A percentile compares a stretch with the other conserved stretches of the same genome.
These are phyloP conservation scores for Pangasianodon gigas DNA, from an alignment of 2,113 vertebrate species.

Conservation along the genomic window DNA sequence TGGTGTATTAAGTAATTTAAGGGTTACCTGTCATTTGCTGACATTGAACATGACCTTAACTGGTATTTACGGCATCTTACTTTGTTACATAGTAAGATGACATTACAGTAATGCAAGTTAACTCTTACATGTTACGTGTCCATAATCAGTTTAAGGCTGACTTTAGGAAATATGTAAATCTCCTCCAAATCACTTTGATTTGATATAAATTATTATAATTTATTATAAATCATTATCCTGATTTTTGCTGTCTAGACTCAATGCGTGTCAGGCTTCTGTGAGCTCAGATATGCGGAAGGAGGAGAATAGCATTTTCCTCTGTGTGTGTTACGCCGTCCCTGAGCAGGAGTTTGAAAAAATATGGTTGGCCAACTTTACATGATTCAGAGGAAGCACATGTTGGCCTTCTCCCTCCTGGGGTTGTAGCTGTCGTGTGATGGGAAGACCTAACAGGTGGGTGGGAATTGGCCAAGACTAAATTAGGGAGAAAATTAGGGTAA, in stretches of 20 bases:
- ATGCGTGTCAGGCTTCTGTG: no score
- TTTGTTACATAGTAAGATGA: not conserved
- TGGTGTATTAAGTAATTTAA: not conserved
- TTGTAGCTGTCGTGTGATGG: not conserved
- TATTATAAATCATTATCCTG: not conserved
- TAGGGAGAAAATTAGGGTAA: not conserved
- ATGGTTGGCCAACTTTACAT: not conserved
- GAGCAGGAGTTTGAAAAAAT: not conserved
- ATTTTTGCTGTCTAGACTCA: not conserved
- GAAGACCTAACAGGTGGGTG: not conserved
- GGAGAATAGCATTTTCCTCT: no score
- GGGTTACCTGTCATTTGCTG: not conserved
- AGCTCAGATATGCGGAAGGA: not conserved
- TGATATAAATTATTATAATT: not conserved
- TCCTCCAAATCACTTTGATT: not conserved
- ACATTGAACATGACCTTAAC: not conserved
- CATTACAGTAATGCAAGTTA: not conserved
- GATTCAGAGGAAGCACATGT: not conserved
- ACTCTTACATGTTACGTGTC: not conserved
- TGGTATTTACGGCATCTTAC: not conserved
- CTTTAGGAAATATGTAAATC: not conserved
- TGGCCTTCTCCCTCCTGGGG: not conserved
- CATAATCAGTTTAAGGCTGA: not conserved
- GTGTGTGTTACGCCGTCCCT: not conserved
- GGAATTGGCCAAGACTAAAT: not conserved